phyloP scores from a whole-genome alignment of 2,113 vertebrate species.

The Pyxicephalus adspersus region DNA sequence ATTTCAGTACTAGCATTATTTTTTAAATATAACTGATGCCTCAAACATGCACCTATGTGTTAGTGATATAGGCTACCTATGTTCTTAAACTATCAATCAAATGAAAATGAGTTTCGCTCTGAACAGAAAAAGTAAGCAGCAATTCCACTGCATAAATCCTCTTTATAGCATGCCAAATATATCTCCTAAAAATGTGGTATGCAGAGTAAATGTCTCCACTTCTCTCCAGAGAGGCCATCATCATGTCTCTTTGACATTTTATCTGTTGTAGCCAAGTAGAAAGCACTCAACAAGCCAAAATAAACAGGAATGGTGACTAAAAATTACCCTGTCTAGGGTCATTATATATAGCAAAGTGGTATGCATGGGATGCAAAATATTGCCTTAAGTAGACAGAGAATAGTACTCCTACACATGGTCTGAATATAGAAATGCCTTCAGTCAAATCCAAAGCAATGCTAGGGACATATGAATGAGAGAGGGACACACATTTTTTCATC shows the following conservation, averaged over 20 bases:
- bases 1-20: conserved; percentile 14
- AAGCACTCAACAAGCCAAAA: conserved; percentile 11
- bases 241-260: conserved; percentile 1
- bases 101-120: background rate
- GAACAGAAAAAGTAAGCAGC: background rate
- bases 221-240: background rate
- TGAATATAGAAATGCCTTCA: conserved; percentile 9
- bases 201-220: background rate
- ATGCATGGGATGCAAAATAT: conserved; percentile 7
- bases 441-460: background rate
- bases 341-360: conserved; percentile 10
- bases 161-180: conserved; percentile 11
- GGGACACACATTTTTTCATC: no score
- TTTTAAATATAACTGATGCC: conserved; percentile 34
- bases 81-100: conserved; percentile 15
- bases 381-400: conserved; percentile 17
- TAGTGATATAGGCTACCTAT: conserved; percentile 22
- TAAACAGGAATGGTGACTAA: conserved; percentile 31
- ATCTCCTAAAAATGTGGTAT: conserved; percentile 1
- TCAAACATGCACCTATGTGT: background rate
- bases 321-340: background rate
- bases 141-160: conserved; percentile 9
- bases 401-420: background rate
- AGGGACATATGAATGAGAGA: background rate
- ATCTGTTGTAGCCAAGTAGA: background rate